Percentiles rank a stretch among this genome's conserved stretches.
Conservation (phyloP, 2,888 invertebrate genomes). For the Hemaris fuciformis region DNA sequence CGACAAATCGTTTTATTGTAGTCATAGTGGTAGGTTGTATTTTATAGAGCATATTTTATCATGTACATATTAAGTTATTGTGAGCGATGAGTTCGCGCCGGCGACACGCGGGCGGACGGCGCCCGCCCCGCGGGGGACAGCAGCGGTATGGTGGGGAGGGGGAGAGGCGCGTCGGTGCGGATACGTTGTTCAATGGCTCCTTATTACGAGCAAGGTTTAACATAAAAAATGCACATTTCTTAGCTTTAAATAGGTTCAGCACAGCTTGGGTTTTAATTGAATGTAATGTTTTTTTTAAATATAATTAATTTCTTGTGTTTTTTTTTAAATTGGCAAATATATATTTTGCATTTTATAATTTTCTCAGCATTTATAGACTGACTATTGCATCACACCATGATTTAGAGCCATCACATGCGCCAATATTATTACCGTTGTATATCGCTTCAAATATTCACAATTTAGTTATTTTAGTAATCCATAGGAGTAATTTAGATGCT, state of each 20-base stretch:
- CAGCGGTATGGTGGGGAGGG: conserved; percentile 13
- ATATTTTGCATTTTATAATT: conserved; percentile 37
- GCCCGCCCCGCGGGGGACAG: too few relatives aligned
- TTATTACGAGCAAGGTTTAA: conserved; percentile 8
- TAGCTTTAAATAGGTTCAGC: conserved; percentile 67
- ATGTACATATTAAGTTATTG: conserved; percentile 70
- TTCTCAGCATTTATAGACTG: conserved; percentile 57
- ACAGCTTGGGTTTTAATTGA: conserved; percentile 52
- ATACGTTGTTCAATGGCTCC: conserved; percentile 5
- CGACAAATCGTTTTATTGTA: conserved; percentile 79
- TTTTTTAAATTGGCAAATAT: conserved; percentile 39
- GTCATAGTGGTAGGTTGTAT: conserved; percentile 76
- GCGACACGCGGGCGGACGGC: not conserved
- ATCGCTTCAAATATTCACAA: conserved; percentile 40
- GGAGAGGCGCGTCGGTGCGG: conserved; percentile 13
- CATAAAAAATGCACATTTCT: conserved; percentile 57
- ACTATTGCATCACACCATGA: conserved; percentile 62
- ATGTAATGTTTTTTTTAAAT: conserved; percentile 20
- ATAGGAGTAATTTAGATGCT: conserved; percentile 46
- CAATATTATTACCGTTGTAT: conserved; percentile 30
- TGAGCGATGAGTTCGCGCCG: conserved; percentile 13
- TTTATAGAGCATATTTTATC: conserved; percentile 67
- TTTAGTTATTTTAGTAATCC: conserved; percentile 39
- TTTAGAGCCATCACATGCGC: conserved; percentile 57
- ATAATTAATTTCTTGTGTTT: conserved; percentile 30